These are phyloP conservation scores for Hiodon tergisus DNA, from an alignment of 2,113 vertebrate genomes.

Conservation along the genomic window DNA sequence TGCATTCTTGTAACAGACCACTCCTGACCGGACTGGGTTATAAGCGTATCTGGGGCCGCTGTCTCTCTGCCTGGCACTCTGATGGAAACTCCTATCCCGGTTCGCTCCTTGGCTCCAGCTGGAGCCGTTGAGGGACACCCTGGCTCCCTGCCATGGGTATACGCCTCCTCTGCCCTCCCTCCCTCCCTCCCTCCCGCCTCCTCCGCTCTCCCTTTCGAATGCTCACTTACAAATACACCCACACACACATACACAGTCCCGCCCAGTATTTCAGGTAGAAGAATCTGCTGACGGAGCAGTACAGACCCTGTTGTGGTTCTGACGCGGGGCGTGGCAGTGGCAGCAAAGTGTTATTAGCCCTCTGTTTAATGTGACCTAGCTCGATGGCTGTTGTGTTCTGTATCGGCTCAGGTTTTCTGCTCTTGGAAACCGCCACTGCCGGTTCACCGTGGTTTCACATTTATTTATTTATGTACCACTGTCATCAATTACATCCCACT, in stretches of 20 bases:
- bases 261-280: slow-evolving; percentile 50
- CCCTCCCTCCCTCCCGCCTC: slow-evolving; percentile 7
- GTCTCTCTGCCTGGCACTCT: slow-evolving; percentile 7
- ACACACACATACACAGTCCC: not conserved
- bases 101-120: slow-evolving; percentile 23
- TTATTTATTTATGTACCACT: slow-evolving; percentile 57
- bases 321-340: slow-evolving; percentile 36
- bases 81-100: slow-evolving; percentile 23
- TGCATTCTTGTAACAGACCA: slow-evolving; percentile 35
- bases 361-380: slow-evolving; percentile 47
- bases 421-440: not conserved
- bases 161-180: slow-evolving; percentile 4
- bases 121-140: slow-evolving; percentile 25
- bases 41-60: slow-evolving; percentile 42
- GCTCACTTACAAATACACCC: not conserved
- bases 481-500: slow-evolving; percentile 37
- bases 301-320: slow-evolving; percentile 29
- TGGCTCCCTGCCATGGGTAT: slow-evolving; percentile 23
- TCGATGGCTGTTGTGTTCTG: slow-evolving; percentile 10
- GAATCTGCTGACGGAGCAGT: slow-evolving; percentile 67
- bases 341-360: slow-evolving; percentile 53
- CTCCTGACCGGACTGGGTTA: slow-evolving; percentile 37
- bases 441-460: slow-evolving; percentile 49
- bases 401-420: not conserved
- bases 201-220: too few species aligned